Evolutionary conservation across 1,140 invertebrate genomes (phyloP).

Genomic region (Nasonia giraulti): DNA sequence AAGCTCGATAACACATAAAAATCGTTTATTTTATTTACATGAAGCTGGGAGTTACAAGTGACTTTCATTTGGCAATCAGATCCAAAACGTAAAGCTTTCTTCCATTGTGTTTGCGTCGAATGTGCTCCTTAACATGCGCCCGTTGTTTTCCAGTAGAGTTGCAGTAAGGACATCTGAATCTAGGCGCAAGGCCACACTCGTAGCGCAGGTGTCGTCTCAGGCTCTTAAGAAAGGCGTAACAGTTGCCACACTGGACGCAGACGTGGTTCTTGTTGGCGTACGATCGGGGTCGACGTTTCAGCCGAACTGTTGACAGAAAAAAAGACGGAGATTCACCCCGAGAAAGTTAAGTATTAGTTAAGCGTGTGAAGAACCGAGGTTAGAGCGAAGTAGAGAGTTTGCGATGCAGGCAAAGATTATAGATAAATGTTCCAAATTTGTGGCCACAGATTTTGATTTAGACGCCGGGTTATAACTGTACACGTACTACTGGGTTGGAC

Average conservation of each 20-base stretch:
- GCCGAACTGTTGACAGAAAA: not conserved
- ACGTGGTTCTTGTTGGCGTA: slow-evolving; percentile 2
- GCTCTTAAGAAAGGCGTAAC: slow-evolving; percentile 32
- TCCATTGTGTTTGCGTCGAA: slow-evolving; percentile 50
- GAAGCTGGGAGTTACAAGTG: not conserved
- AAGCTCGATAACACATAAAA: not conserved
- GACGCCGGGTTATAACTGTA: too few species aligned
- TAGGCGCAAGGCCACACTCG: slow-evolving; percentile 75
- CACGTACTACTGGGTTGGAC: too few species aligned
- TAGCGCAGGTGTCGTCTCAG: slow-evolving; percentile 56
- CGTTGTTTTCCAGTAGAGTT: slow-evolving; percentile 64
- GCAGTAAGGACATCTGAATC: slow-evolving; percentile 74
- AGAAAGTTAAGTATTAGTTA: not conserved
- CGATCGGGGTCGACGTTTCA: not conserved
- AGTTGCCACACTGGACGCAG: slow-evolving; percentile 27
- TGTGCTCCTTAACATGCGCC: slow-evolving; percentile 53
- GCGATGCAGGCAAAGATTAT: too few species aligned
- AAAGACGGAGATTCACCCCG: not conserved
- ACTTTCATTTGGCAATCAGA: not conserved
- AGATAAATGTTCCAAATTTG: not conserved
- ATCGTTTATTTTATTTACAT: slow-evolving; percentile 16
- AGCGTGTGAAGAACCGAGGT: too few species aligned
- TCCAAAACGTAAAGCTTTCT: not conserved
- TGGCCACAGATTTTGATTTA: too few species aligned
- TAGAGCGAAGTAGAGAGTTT: not conserved